Conservation (phyloP, 2,113 vertebrate genomes). For the Ancistrus triradiatus region DNA sequence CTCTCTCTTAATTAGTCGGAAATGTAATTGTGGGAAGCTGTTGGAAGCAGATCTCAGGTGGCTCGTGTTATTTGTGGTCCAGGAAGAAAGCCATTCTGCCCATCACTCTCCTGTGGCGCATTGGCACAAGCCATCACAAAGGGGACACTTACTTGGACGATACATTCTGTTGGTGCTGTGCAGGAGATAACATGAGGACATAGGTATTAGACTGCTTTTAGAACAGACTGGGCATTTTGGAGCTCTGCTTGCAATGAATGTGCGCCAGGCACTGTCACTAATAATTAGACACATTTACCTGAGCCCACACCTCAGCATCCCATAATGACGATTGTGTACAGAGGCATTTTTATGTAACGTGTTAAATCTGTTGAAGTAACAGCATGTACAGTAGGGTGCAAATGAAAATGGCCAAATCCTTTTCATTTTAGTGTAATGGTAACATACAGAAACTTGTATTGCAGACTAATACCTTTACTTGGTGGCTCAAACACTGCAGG, state of each 20-base stretch:
- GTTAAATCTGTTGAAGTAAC: too few relatives aligned
- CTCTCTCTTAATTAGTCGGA: constrained; percentile 9
- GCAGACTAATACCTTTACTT: too few relatives aligned
- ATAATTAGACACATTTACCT: constrained; percentile 26
- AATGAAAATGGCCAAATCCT: too few relatives aligned
- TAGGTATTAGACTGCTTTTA: constrained; percentile 27
- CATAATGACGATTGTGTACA: constrained; percentile 13
- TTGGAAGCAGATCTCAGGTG: not conserved
- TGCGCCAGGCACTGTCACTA: constrained; percentile 18
- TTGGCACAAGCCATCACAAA: constrained; percentile 62
- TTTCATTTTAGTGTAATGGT: too few relatives aligned
- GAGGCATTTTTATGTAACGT: not conserved
- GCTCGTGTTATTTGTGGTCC: constrained; percentile 60
- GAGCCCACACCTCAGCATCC: constrained; percentile 1
- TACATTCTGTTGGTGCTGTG: constrained; percentile 32
- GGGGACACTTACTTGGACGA: constrained; percentile 55
- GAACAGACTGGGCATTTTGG: constrained; percentile 12
- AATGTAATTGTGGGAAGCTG: constrained; percentile 15
- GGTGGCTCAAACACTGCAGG: too few relatives aligned
- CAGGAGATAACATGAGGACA: constrained; percentile 45
- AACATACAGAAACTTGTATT: too few relatives aligned
- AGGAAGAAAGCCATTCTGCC: constrained; percentile 57
- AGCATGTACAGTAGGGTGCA: too few relatives aligned
- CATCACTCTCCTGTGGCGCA: constrained; percentile 39
- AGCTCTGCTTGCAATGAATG: constrained; percentile 11